Evolutionary conservation across 2,113 vertebrate species (phyloP).

Genomic region (Sturnira hondurensis): DNA sequence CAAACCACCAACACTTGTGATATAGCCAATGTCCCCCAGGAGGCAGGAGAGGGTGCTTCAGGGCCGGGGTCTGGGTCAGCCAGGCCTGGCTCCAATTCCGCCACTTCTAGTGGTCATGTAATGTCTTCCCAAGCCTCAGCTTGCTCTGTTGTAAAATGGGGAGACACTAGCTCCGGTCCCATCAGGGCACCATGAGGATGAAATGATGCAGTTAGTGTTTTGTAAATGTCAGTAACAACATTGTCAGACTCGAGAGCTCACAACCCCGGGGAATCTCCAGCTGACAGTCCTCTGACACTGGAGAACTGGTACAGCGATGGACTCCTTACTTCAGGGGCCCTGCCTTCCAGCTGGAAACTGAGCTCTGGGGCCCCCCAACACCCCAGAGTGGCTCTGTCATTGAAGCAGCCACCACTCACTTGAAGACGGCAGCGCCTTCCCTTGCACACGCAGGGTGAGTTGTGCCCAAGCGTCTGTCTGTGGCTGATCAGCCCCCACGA

Average conservation of each 20-base stretch:
- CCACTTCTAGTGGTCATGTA: not conserved
- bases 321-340: accelerated
- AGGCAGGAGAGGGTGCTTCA: not conserved
- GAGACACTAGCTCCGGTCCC: not conserved
- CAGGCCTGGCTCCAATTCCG: not conserved
- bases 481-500: not conserved
- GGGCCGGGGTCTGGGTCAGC: not conserved
- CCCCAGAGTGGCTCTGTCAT: accelerated
- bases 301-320: not conserved
- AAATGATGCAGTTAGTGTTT: accelerated
- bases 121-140: not conserved
- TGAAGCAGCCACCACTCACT: not conserved
- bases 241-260: not conserved
- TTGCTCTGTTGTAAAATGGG: not conserved
- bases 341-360: no score
- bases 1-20: not conserved
- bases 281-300: not conserved
- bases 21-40: not conserved
- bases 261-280: not conserved
- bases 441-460: not conserved
- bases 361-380: not conserved
- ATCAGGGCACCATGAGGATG: accelerated
- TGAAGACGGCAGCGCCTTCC: not conserved
- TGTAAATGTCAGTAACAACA: accelerated
- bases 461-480: not conserved